Conservation (phyloP, 2,888 invertebrate species). For the Coleophora flavipennella region DNA sequence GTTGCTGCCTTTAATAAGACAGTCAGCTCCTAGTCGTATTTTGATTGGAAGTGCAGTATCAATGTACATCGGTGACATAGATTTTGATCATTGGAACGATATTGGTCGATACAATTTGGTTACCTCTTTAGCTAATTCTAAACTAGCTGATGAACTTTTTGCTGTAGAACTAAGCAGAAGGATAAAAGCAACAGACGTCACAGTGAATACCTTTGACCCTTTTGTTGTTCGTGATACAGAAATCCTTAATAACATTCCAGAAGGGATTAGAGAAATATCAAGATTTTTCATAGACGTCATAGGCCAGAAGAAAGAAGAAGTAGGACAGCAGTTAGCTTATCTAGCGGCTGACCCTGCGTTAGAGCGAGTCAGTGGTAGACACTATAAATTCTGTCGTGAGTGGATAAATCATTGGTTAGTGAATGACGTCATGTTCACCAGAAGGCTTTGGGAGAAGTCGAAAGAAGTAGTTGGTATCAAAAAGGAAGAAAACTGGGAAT, state of each 20-base stretch:
- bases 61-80: constrained; percentile 62
- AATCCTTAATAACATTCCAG: constrained; percentile 34
- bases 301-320: constrained; percentile 46
- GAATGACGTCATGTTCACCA: constrained; percentile 29
- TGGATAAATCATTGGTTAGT: constrained; percentile 47
- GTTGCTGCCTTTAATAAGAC: constrained; percentile 66
- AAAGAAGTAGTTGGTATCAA: constrained; percentile 43
- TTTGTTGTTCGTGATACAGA: constrained; percentile 48
- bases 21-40: constrained; percentile 73
- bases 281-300: constrained; percentile 34
- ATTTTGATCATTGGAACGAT: constrained; percentile 53
- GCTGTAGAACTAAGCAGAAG: constrained; percentile 71
- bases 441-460: constrained; percentile 40
- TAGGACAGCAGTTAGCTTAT: constrained; percentile 42
- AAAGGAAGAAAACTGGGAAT: constrained; percentile 43
- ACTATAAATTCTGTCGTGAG: constrained; percentile 45
- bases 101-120: constrained; percentile 37
- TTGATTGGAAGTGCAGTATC: constrained; percentile 75
- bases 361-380: constrained; percentile 34
- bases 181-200: constrained; percentile 72
- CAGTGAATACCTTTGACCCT: constrained; percentile 76
- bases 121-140: constrained; percentile 46
- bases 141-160: constrained; percentile 76
- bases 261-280: constrained; percentile 24
- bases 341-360: constrained; percentile 42